Evolutionary conservation across 2,888 invertebrate genomes (phyloP), one percentile per base, ranked within the genome.

Genomic region (Ellobium chinense): DNA sequence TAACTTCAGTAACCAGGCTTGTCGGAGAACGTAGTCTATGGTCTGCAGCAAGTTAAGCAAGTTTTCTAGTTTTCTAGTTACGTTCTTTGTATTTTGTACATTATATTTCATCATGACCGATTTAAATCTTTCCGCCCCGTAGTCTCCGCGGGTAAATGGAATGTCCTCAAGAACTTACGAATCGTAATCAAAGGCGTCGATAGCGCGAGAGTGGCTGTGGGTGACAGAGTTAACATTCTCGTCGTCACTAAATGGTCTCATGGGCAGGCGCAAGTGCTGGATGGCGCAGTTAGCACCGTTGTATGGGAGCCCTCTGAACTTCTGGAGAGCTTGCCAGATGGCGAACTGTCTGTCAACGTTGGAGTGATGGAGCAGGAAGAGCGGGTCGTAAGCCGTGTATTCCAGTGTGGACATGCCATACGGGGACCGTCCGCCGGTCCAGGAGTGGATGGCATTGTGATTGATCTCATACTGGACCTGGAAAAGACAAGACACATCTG

Each of bases 341-440:
- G 86, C 85, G 80, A 82, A 86, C 31, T 84, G 78, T 7, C 86
- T 69, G 76, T 86, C 86, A 1, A 82, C 78, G 54, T 82, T 81
- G 54, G 86, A 82, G 80, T 86, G 86, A 60, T 86, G 86, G 12
- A 86, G 46, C 21, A 81, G 72, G 81, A 86, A 86, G 36, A 83
- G 58, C 1, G 86, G 86, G 56, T 86, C 86, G 34, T 85, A 86
- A 18, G 86, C 82, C 1, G 86, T 82, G 73, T 81, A 86, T 56
- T 85, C 82, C 24, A 86, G 82, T 36, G 84, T 84, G 29, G 80
- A 81, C 82, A 86, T 82, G 36, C 81, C 79, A 77, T 85, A 74
- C 12, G 60, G 46, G 46, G 80, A 60, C 39, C 14, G 72, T 24
- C 86, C 86, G 12, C 86, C 86, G 56, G 83, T 65, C 80, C 83